Percentiles rank a stretch among this genome's conserved stretches.
Conservation (phyloP, 2,797 vertebrate genomes). For the Propithecus perrieri region DNA sequence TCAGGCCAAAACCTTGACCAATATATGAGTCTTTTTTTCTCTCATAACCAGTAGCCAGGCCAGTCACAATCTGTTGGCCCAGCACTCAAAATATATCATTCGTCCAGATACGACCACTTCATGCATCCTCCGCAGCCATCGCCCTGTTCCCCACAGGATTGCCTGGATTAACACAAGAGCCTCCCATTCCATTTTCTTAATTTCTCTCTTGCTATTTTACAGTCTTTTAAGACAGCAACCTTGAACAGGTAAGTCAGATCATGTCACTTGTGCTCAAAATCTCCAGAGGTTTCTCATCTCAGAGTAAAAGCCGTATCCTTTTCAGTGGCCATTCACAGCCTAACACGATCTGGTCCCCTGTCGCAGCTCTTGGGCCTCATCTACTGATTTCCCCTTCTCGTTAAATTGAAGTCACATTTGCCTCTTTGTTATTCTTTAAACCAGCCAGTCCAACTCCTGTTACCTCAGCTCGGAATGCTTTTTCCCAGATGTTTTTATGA, state of each 20-base stretch:
- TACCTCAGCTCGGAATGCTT: neutral
- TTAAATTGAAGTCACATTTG: neutral
- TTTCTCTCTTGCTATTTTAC: neutral
- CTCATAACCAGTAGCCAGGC: neutral
- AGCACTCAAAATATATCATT: neutral
- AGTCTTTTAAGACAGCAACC: neutral
- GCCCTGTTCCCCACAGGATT: neutral
- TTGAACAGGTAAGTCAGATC: constrained; percentile 7
- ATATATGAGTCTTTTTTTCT: neutral
- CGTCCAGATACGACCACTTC: neutral
- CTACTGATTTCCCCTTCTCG: neutral
- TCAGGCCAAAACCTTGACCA: neutral
- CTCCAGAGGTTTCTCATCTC: neutral
- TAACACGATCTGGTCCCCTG: neutral
- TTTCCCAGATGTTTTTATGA: neutral
- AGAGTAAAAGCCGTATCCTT: neutral
- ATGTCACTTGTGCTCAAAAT: neutral
- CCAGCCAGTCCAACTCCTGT: neutral
- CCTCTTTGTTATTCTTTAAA: neutral
- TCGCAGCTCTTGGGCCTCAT: neutral
- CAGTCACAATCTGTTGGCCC: neutral
- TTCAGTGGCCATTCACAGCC: neutral
- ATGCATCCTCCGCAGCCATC: fast-evolving
- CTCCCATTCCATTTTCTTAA: neutral
- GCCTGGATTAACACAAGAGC: neutral